Conservation (phyloP, 2,888 invertebrate species). For the Orthonevra nobilis region DNA sequence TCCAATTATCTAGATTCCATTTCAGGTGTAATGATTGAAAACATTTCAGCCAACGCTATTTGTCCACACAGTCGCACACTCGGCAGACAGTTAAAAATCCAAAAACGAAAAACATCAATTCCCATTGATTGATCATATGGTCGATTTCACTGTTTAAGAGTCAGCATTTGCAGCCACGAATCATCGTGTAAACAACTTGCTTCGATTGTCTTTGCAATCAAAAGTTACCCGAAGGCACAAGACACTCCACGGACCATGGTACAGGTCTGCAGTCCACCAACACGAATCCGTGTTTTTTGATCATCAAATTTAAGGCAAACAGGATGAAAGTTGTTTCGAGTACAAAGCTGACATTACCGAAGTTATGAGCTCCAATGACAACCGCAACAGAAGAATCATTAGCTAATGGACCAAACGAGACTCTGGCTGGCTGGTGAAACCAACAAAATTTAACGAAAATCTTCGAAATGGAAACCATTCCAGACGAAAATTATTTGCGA, state of each 20-base stretch:
- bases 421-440: slow-evolving; percentile 31
- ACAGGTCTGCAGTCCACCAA: not conserved
- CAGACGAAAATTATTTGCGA: slow-evolving; percentile 10
- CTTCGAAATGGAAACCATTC: too few relatives aligned
- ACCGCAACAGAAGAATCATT: slow-evolving; percentile 45
- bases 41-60: too few relatives aligned
- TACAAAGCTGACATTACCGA: slow-evolving; percentile 21
- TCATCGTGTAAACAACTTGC: slow-evolving; percentile 47
- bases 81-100: slow-evolving; percentile 1
- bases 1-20: slow-evolving; percentile 59
- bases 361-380: slow-evolving; percentile 42
- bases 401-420: slow-evolving; percentile 41
- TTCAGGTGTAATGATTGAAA: slow-evolving; percentile 41
- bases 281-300: not conserved
- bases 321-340: slow-evolving; percentile 36
- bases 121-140: slow-evolving; percentile 38
- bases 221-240: not conserved
- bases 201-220: slow-evolving; percentile 20
- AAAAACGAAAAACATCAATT: not conserved
- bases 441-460: slow-evolving; percentile 2
- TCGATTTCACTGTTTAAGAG: slow-evolving; percentile 53
- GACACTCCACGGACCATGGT: slow-evolving; percentile 10
- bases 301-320: slow-evolving; percentile 41
- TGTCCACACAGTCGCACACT: too few relatives aligned
- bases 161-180: not conserved